Percentiles rank a stretch among this genome's conserved stretches.
Evolutionary conservation across 2,797 vertebrate species (phyloP).

Genomic region (Mus spretus): DNA sequence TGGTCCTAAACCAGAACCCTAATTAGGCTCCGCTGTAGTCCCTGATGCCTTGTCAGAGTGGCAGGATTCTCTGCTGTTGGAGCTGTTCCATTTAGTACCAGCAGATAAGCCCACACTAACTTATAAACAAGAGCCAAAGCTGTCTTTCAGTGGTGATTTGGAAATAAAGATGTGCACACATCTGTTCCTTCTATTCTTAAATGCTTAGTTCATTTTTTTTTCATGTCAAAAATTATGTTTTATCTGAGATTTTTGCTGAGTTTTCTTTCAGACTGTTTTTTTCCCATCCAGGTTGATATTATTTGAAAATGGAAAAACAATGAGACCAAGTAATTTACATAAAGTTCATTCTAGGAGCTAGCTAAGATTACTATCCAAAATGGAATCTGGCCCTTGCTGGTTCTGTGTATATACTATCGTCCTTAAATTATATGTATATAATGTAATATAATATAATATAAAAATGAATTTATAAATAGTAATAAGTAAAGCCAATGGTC

Average conservation of each 20-base stretch:
- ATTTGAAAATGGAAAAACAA: constrained; percentile 66
- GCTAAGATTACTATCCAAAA: constrained; percentile 31
- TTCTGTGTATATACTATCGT: constrained; percentile 36
- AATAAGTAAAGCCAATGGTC: constrained; percentile 48
- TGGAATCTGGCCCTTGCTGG: constrained; percentile 44
- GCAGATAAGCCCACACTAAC: constrained; percentile 38
- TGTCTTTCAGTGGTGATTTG: constrained; percentile 70
- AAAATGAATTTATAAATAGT: constrained; percentile 53
- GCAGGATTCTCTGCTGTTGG: constrained; percentile 53
- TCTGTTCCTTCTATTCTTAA: constrained; percentile 75
- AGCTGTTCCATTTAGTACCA: constrained; percentile 61
- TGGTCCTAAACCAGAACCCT: constrained; percentile 33
- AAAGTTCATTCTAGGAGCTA: constrained; percentile 48
- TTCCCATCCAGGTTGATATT: constrained; percentile 63
- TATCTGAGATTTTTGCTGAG: constrained; percentile 72
- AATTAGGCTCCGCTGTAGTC: constrained; percentile 61
- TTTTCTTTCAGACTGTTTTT: constrained; percentile 67
- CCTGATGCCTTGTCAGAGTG: constrained; percentile 65
- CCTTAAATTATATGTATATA: constrained; percentile 50
- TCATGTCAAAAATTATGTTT: constrained; percentile 51
- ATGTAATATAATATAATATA: no score
- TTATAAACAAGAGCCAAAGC: constrained; percentile 51
- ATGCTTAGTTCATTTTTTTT: constrained; percentile 71
- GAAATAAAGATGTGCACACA: constrained; percentile 68
- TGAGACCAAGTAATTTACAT: constrained; percentile 46